Conservation (phyloP, 2,113 vertebrate genomes). For the Peromyscus maniculatus region DNA sequence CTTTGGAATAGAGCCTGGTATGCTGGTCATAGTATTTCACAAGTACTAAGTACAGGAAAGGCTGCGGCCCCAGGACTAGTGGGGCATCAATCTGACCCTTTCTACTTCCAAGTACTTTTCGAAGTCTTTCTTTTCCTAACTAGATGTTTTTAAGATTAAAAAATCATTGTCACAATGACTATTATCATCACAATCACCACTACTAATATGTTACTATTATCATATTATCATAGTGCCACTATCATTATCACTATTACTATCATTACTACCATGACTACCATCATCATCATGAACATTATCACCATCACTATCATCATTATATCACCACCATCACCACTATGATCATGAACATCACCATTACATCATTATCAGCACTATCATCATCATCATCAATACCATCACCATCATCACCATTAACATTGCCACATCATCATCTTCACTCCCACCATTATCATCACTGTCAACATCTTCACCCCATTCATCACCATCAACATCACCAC, state of each 20-base stretch:
- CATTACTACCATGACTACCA: neutral
- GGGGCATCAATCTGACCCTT: neutral
- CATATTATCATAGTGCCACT: neutral
- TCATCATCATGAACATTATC: too few species aligned
- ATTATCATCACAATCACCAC: neutral
- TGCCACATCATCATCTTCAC: neutral
- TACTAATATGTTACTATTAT: neutral
- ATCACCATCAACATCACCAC: neutral
- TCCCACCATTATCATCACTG: neutral
- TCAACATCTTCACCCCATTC: neutral
- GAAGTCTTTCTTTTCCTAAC: neutral
- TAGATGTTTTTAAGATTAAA: neutral
- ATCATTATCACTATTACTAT: neutral
- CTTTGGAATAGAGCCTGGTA: neutral
- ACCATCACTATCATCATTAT: neutral
- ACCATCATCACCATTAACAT: neutral
- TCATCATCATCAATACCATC: neutral
- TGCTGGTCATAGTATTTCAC: neutral
- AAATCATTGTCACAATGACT: neutral
- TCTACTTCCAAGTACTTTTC: neutral
- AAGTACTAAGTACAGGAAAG: neutral
- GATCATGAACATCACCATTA: neutral
- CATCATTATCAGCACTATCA: neutral
- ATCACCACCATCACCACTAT: neutral
- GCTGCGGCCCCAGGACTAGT: fast-evolving